phyloP scores from a whole-genome alignment of 37 sponge, comb jelly and placozoan species.

The Dysidea cf. avara region DNA sequence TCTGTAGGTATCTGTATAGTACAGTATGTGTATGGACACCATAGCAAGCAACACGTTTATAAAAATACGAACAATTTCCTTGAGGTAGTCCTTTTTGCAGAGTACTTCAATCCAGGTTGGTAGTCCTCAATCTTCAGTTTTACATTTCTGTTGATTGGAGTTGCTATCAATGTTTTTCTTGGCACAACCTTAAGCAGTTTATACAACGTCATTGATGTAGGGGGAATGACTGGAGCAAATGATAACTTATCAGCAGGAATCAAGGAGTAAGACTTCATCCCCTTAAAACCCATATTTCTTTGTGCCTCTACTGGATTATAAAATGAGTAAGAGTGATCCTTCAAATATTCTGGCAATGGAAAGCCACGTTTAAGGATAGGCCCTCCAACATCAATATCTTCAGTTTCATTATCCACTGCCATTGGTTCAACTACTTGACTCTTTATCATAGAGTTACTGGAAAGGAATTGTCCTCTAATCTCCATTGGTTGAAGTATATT shows the following conservation, averaged over 20 bases:
- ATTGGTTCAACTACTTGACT: conserved; percentile 1
- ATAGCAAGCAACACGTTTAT: no score
- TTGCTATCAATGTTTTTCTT: conserved; percentile 8
- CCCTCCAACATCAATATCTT: conserved; percentile 75
- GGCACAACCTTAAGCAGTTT: conserved; percentile 72
- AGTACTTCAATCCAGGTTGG: no score
- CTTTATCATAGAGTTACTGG: no score
- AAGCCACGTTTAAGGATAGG: conserved; percentile 23
- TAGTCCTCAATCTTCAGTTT: no score
- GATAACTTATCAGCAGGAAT: conserved; percentile 72
- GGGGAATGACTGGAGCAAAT: conserved; percentile 69
- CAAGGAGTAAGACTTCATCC: not conserved
- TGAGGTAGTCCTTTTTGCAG: no score
- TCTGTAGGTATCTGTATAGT: no score
- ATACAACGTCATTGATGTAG: conserved; percentile 55
- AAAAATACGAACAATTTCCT: no score
- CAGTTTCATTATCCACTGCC: no score
- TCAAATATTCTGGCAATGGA: conserved; percentile 44
- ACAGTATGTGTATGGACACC: no score
- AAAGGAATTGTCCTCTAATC: no score
- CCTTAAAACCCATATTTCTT: conserved; percentile 2
- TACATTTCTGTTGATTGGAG: not conserved
- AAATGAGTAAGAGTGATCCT: conserved; percentile 56
- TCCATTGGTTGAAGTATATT: no score
- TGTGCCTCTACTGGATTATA: conserved; percentile 72